These are phyloP conservation scores for Trichogramma pretiosum DNA, from an alignment of 1,140 invertebrate genomes.

Conservation along the genomic window DNA sequence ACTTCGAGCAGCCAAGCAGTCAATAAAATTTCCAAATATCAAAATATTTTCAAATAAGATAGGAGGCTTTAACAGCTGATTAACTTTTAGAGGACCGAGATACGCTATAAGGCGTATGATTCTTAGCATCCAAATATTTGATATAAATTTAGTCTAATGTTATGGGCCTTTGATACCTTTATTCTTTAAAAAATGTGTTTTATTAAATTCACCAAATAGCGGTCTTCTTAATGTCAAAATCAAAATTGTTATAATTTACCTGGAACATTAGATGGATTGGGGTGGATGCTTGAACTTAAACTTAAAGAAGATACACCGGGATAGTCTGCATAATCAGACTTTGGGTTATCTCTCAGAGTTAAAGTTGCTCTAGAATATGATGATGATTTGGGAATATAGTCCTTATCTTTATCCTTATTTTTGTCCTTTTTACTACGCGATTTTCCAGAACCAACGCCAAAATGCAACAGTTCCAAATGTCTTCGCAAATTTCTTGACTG, in stretches of 20 bases:
- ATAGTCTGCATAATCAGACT: conserved; percentile 26
- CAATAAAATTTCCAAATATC: too few species aligned
- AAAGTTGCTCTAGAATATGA: conserved; percentile 10
- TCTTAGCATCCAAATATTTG: too few species aligned
- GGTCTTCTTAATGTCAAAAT: background rate
- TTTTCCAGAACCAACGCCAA: conserved; percentile 32
- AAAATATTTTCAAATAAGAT: too few species aligned
- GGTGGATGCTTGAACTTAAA: conserved; percentile 24
- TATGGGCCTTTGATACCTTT: too few species aligned
- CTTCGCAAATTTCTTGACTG: conserved; percentile 40
- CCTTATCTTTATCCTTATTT: conserved; percentile 5
- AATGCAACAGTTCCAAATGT: conserved; percentile 41
- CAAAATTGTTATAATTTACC: conserved; percentile 24
- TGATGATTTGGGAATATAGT: conserved; percentile 3
- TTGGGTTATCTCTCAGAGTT: conserved; percentile 21
- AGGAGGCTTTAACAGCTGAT: too few species aligned
- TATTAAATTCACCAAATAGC: too few species aligned
- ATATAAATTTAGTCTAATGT: too few species aligned
- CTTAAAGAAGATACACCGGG: conserved; percentile 25
- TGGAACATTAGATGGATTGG: conserved; percentile 27
- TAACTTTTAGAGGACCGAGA: too few species aligned
- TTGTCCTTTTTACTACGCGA: conserved; percentile 20
- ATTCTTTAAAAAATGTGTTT: too few species aligned
- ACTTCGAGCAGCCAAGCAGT: too few species aligned
- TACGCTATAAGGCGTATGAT: too few species aligned